Base-by-base conservation (phyloP, 1,140 invertebrate genomes). In the Marisa cornuarietis region DNA sequence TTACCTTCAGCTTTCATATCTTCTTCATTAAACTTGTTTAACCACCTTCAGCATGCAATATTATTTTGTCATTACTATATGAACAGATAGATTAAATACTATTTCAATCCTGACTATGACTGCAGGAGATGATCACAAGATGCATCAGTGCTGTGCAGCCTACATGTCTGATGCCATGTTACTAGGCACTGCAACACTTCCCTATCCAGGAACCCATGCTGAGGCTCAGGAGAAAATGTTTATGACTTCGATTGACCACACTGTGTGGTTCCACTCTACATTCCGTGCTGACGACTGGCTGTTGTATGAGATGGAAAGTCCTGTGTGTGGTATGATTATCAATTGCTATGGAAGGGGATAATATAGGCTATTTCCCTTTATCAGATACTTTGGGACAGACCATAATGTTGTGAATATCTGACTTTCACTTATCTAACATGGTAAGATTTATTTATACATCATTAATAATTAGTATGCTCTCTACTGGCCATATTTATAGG, bases 221-320 rank as follows among this genome's bases (percentile, higher is more conserved):
- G 80, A 79, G 2, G 26, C 26, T 18, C 78, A 79, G 65, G 49
- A 78, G 42, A 79, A 63, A 0, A 71, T 81, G 6, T 84, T 84
- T 62, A 80, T 86, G 68, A 79, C 83, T 11, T 88, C 87, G 8
- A 71, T 88, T 49, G 86, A 88, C 65, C 87, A 88, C 74, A 80
- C 84, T 42, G 72, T 88, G 51, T 88, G 87, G 87, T 88, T 87
- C 71, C 87, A 88, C 69, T 81, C 79, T 13, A 72, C 81, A 42
- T 85, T 86, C 71, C 76, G 78, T 24, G 81, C 80, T 16, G 85
- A 88, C 72, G 85, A 88, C 26, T 88, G 87, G 87, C 81, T 88
- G 79, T 80, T 88, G 52, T 87, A 84, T 79, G 86, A 88, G 78
- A 68, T 72, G 16, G 83, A 84, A 24, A 84, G 84, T 80, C 81